These are phyloP conservation scores for Petrophora chlorosata DNA, from an alignment of 2,888 invertebrate genomes.

Conservation along the genomic window DNA sequence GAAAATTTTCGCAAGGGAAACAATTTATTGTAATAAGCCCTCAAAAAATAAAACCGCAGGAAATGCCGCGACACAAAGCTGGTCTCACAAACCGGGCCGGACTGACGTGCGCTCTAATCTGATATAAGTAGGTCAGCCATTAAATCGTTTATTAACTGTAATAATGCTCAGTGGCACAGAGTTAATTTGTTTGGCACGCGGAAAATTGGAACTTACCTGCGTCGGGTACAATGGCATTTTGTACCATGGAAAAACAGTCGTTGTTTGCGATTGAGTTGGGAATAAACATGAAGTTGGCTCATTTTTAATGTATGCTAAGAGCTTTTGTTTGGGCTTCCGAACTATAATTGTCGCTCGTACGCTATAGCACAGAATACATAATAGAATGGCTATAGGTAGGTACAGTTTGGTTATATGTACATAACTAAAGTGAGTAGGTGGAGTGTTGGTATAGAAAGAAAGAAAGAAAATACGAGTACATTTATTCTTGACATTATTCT, in stretches of 20 bases:
- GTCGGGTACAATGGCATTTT: slow-evolving; percentile 36
- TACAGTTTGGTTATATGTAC: no score
- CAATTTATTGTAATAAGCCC: no score
- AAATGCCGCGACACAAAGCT: slow-evolving; percentile 34
- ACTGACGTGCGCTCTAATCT: slow-evolving; percentile 54
- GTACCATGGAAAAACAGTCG: slow-evolving; percentile 43
- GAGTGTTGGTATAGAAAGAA: no score
- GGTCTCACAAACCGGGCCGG: slow-evolving; percentile 33
- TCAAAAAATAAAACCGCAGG: slow-evolving; percentile 33
- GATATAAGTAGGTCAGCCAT: slow-evolving; percentile 57
- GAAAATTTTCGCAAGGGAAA: no score
- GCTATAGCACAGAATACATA: no score
- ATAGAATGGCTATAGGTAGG: no score
- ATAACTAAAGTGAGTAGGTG: no score
- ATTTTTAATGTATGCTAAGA: slow-evolving; percentile 5
- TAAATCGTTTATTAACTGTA: slow-evolving; percentile 60
- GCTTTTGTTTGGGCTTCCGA: slow-evolving; percentile 4
- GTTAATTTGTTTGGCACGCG: slow-evolving; percentile 58
- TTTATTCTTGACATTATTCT: no score
- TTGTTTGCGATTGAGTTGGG: slow-evolving; percentile 25
- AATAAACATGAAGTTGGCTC: slow-evolving; percentile 10
- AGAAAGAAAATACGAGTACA: no score
- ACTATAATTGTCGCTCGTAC: no score
- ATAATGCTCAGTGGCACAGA: slow-evolving; percentile 56
- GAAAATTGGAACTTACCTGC: slow-evolving; percentile 52